Conservation (phyloP, 2,113 vertebrate species). For the Cottus gobio region DNA sequence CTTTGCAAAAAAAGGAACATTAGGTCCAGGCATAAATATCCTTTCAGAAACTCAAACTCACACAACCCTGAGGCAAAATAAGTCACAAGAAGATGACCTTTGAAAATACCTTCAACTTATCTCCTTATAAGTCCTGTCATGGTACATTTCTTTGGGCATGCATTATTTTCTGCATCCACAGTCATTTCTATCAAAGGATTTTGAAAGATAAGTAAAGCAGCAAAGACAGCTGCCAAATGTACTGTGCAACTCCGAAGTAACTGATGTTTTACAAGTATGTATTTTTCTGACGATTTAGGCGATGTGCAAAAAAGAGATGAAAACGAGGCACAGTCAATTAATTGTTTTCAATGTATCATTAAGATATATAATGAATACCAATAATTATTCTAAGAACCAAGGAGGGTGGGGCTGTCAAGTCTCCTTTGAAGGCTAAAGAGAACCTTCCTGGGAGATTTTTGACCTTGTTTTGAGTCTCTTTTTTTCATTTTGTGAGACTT, state of each 20-base stretch:
- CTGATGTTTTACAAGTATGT: conserved; percentile 8
- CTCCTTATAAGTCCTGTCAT: conserved; percentile 17
- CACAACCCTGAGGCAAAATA: conserved; percentile 24
- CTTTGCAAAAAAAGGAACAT: not conserved
- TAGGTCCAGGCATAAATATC: not conserved
- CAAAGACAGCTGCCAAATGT: conserved; percentile 19
- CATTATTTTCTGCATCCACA: conserved; percentile 17
- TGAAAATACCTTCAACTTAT: conserved; percentile 28
- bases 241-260: conserved; percentile 2
- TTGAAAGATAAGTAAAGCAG: conserved; percentile 6
- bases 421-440: conserved; percentile 14
- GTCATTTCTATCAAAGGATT: conserved; percentile 26
- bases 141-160: not conserved
- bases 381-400: not conserved
- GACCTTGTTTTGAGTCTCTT: conserved; percentile 26
- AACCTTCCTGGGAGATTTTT: conserved; percentile 4
- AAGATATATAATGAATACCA: not conserved
- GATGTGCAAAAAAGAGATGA: not conserved
- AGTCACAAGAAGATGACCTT: conserved; percentile 30
- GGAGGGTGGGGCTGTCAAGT: not conserved
- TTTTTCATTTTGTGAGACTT: conserved; percentile 22
- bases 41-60: conserved; percentile 22
- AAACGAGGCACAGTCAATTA: not conserved
- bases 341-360: not conserved
- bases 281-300: conserved; percentile 11